Percentiles rank a stretch among this genome's conserved stretches.
Evolutionary conservation across 2,113 vertebrate species (phyloP).

Genomic region (Neotoma lepida): DNA sequence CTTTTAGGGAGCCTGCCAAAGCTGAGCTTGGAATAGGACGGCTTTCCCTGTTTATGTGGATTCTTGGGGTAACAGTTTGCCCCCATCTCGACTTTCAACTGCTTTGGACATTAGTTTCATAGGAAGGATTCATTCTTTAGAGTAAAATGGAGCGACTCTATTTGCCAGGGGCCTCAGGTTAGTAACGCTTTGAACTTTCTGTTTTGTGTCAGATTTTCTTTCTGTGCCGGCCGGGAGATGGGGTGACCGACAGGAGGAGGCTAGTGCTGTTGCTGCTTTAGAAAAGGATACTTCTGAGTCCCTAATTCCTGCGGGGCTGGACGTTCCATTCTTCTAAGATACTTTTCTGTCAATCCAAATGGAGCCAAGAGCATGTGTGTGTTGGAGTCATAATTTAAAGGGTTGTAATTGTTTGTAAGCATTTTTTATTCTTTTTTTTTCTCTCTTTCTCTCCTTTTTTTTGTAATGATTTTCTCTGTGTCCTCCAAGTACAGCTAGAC

Average conservation of each 20-base stretch:
- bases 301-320: not conserved
- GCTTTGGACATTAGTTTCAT: slow-evolving; percentile 55
- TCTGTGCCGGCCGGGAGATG: not conserved
- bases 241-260: not conserved
- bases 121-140: slow-evolving; percentile 12
- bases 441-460: slow-evolving; percentile 29
- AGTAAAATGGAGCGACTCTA: slow-evolving; percentile 72
- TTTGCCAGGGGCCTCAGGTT: slow-evolving; percentile 82
- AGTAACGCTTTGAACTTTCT: slow-evolving; percentile 70
- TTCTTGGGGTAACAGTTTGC: slow-evolving; percentile 7
- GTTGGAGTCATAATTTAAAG: not conserved
- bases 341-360: not conserved
- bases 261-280: not conserved
- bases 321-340: not conserved
- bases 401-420: not conserved
- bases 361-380: not conserved
- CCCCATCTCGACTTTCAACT: not conserved
- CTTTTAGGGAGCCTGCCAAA: slow-evolving; percentile 65
- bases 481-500: not conserved
- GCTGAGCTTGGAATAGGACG: slow-evolving; percentile 28
- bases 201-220: slow-evolving; percentile 23
- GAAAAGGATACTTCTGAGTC: not conserved
- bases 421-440: slow-evolving; percentile 12
- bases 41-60: not conserved
- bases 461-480: not conserved